Conservation (phyloP, 1,140 invertebrate species). For the Bicyclus anynana region DNA sequence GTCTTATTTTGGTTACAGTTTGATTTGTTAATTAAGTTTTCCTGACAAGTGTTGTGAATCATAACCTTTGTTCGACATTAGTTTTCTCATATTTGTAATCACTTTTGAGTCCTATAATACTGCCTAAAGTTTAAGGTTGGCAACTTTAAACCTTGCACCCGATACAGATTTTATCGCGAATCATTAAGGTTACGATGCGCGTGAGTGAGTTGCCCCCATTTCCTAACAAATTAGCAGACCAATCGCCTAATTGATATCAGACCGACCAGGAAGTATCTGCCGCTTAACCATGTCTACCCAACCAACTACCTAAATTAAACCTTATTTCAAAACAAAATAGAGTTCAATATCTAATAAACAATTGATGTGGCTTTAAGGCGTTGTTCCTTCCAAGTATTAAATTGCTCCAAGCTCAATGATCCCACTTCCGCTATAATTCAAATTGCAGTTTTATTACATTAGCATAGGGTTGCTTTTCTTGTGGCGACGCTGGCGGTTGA, state of each 20-base stretch:
- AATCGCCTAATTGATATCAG: slow-evolving; percentile 69
- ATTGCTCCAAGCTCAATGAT: slow-evolving; percentile 71
- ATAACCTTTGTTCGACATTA: too few species aligned
- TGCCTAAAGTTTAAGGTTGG: slow-evolving; percentile 5
- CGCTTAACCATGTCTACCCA: slow-evolving; percentile 32
- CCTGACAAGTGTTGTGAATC: too few species aligned
- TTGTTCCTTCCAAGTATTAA: slow-evolving; percentile 39
- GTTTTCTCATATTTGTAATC: not conserved
- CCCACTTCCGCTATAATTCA: slow-evolving; percentile 49
- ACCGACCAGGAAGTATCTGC: slow-evolving; percentile 63
- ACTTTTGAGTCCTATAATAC: not conserved
- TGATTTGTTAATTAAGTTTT: too few species aligned
- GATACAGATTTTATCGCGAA: slow-evolving; percentile 26
- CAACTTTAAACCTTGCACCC: slow-evolving; percentile 20
- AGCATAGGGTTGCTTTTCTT: slow-evolving; percentile 30
- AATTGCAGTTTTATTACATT: slow-evolving; percentile 32
- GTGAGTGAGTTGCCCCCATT: slow-evolving; percentile 59
- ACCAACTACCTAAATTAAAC: slow-evolving; percentile 13
- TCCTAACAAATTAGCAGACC: slow-evolving; percentile 66
- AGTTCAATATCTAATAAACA: slow-evolving; percentile 18
- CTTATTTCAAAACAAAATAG: slow-evolving; percentile 10
- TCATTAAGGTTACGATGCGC: slow-evolving; percentile 41
- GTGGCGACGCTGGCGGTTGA: slow-evolving; percentile 21
- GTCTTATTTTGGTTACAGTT: too few species aligned
- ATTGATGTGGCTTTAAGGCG: slow-evolving; percentile 28